Conservation (phyloP, 1,140 invertebrate species). For the Mya arenaria region DNA sequence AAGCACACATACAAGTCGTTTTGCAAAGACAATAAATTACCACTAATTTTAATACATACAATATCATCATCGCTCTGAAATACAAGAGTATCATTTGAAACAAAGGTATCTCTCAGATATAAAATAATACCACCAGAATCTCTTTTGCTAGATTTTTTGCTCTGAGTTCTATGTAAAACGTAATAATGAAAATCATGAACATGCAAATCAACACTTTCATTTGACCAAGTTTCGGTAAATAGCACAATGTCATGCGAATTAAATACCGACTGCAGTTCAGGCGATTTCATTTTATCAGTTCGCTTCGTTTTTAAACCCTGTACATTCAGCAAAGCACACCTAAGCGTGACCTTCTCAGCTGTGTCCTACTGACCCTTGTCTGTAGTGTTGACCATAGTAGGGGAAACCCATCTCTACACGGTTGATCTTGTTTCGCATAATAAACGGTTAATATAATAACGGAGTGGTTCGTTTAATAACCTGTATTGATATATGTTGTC, state of each 20-base stretch:
- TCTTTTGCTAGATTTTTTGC: background rate
- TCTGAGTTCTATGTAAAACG: background rate
- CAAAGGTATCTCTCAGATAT: background rate
- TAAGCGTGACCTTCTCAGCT: slow-evolving; percentile 8
- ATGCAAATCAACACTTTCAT: background rate
- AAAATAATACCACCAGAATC: slow-evolving; percentile 1
- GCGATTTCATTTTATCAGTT: slow-evolving; percentile 1
- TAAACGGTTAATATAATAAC: too few species aligned
- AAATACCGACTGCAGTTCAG: background rate
- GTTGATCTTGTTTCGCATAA: too few species aligned
- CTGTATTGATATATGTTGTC: too few species aligned
- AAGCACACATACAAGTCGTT: background rate
- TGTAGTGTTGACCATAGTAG: too few species aligned
- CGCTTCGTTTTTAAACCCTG: slow-evolving; percentile 1
- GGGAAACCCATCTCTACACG: too few species aligned
- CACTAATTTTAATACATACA: background rate
- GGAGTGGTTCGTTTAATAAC: too few species aligned
- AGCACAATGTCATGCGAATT: background rate
- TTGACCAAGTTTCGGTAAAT: background rate
- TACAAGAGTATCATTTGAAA: background rate
- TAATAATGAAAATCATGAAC: slow-evolving; percentile 15
- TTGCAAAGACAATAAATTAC: background rate
- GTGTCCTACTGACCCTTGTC: too few species aligned
- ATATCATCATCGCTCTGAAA: background rate
- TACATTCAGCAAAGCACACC: slow-evolving; percentile 7